phyloP scores from a whole-genome alignment of 2,113 vertebrate species.

The Castor canadensis region DNA sequence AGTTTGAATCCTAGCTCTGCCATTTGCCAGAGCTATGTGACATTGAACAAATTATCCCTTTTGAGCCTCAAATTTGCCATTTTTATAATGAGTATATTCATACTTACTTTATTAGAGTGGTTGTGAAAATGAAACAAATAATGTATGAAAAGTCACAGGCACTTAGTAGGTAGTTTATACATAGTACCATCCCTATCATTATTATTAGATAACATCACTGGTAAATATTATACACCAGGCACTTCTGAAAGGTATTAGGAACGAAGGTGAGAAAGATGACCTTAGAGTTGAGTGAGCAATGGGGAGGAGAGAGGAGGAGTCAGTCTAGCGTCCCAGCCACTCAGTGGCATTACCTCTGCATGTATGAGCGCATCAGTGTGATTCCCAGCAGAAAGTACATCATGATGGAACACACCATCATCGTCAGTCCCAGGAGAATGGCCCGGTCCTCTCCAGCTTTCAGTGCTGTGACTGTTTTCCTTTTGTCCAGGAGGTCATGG shows the following conservation, averaged over 20 bases:
- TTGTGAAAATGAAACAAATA: not conserved
- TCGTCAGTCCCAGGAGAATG: slow-evolving; percentile 93
- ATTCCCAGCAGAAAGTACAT: slow-evolving; percentile 97
- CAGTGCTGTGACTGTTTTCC: slow-evolving; percentile 95
- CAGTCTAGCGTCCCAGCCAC: accelerated
- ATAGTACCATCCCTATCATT: not conserved
- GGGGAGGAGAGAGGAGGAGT: not conserved
- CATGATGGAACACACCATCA: slow-evolving; percentile 94
- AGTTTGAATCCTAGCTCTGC: not conserved
- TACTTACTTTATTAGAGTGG: not conserved
- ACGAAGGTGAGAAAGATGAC: not conserved
- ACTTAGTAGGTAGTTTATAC: not conserved
- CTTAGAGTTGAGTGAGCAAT: not conserved
- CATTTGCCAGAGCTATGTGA: not conserved
- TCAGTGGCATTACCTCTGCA: slow-evolving; percentile 88
- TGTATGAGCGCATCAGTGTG: slow-evolving; percentile 93
- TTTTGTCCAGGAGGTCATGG: slow-evolving; percentile 94
- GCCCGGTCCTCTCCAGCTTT: slow-evolving; percentile 96
- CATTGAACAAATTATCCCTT: not conserved
- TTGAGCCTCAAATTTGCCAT: not conserved
- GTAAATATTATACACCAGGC: not conserved
- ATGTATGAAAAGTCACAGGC: not conserved
- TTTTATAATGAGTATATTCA: not conserved
- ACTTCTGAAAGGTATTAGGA: not conserved
- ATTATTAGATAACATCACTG: not conserved